A percentile compares a stretch with the other conserved stretches of the same genome.
These are phyloP conservation scores for Nemapogon koenigi DNA, from an alignment of 2,888 invertebrate genomes.

Conservation along the genomic window DNA sequence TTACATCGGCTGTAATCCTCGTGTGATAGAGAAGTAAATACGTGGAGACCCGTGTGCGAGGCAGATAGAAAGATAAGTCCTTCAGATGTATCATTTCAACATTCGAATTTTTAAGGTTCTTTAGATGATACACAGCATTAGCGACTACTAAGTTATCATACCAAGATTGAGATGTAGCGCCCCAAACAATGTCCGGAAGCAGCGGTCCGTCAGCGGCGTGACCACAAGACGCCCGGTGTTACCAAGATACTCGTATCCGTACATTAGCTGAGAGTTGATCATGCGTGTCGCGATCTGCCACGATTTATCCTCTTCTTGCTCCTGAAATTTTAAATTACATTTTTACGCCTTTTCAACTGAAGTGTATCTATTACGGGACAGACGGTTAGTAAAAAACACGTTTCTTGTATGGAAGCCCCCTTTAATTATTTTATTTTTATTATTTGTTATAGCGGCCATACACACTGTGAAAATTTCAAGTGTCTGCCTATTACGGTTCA, in stretches of 20 bases:
- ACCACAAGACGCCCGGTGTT: conserved; percentile 89
- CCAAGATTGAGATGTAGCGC: conserved; percentile 88
- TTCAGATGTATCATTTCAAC: too few relatives aligned
- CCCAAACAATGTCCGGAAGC: conserved; percentile 91
- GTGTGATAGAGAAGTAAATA: neutral
- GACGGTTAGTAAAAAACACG: too few relatives aligned
- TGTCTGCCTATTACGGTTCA: too few relatives aligned
- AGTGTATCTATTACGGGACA: too few relatives aligned
- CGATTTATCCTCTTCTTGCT: conserved; percentile 39
- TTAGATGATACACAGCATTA: too few relatives aligned
- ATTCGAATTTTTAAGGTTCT: too few relatives aligned
- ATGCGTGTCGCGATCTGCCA: conserved; percentile 76
- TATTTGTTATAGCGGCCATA: too few relatives aligned
- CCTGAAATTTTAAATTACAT: conserved; percentile 32
- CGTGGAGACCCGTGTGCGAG: too few relatives aligned
- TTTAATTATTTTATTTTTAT: too few relatives aligned
- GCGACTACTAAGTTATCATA: conserved; percentile 22
- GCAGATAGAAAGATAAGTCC: neutral
- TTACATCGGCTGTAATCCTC: neutral
- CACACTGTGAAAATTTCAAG: too few relatives aligned
- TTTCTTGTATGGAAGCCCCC: too few relatives aligned
- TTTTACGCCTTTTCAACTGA: too few relatives aligned
- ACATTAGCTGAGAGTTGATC: conserved; percentile 87
- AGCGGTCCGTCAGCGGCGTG: conserved; percentile 92
- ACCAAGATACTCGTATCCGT: conserved; percentile 95